Evolutionary conservation across 2,113 vertebrate genomes (phyloP), one percentile per base, ranked within the genome.

Genomic region (Panthera tigris): DNA sequence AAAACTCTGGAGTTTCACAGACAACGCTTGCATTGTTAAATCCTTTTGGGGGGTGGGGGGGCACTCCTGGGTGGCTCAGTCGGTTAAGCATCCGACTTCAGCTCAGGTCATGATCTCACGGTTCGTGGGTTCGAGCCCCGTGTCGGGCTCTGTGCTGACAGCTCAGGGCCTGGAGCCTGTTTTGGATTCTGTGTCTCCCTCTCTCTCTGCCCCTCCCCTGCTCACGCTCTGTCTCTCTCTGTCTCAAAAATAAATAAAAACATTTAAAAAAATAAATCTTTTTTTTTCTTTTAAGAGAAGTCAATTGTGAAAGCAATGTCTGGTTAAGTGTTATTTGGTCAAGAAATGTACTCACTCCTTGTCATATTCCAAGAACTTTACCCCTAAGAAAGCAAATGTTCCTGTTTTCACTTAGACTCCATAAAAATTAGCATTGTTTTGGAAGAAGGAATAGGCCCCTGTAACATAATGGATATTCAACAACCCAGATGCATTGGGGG

Each of bases 401-500:
- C 84, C 88, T 93, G 80, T 94, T 94, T 97, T 95, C 95, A 91
- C 92, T 95, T 73, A 88, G 84, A 82, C 36, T 25, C 91, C 78
- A 85, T 96, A 96, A 97, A 97, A 95, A 85, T 88, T 87, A 71
- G 88, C 92, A 66, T 71, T 88, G 45, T 95, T 96, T 94, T 88
- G 73, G 93, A 96, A 96, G 89, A 48, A 83, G 52, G 61, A 81
- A 68, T 11, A 16, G 45, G 29, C 74, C 73, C 92, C 95, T 61
- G 45, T 90, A 94, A 82, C 90, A 41, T 39, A 63, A 79, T 39
- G 87, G 94, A 16, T 95, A 74, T 73, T 73, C 90, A 92, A n/a
- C 57, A 63, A 3, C 57, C 55, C 73, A 83, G 63, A 92, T 33
- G 69, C 71, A 2, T 61, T 69, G 19, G 33, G 83, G 68, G 45